Evolutionary conservation across 2,797 vertebrate genomes (phyloP).

Genomic region (Smutsia temminckii): DNA sequence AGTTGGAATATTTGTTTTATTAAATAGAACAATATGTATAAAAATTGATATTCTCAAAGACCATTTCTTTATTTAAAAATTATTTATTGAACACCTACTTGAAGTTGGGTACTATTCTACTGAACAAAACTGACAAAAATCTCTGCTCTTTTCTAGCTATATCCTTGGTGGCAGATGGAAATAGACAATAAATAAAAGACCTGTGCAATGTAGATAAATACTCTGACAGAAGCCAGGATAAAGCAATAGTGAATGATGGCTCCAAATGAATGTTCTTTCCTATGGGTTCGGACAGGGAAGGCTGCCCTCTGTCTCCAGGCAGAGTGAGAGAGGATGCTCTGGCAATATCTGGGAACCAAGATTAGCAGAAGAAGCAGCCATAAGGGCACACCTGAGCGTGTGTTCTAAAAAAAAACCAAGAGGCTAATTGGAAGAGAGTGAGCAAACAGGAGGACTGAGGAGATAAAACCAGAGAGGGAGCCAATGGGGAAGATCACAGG

Average conservation of each 20-base stretch:
- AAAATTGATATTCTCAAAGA: not conserved
- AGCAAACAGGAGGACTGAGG: not conserved
- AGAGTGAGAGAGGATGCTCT: not conserved
- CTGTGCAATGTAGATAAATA: not conserved
- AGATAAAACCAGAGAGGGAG: not conserved
- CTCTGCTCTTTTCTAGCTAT: not conserved
- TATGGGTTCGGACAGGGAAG: not conserved
- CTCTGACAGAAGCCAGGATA: not conserved
- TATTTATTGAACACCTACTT: not conserved
- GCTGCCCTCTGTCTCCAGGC: not conserved
- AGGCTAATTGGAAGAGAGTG: not conserved
- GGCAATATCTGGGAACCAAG: not conserved
- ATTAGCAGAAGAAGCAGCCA: not conserved
- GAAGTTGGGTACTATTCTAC: not conserved
- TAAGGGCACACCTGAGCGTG: not conserved
- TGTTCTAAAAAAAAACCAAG: not conserved
- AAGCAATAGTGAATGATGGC: not conserved
- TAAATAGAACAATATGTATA: not conserved
- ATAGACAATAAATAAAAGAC: not conserved
- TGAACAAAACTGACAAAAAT: slow-evolving; percentile 8
- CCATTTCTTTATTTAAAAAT: not conserved
- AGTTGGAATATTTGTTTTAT: not conserved
- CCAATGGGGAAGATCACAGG: not conserved
- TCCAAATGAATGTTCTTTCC: not conserved
- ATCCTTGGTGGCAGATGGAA: not conserved